These are phyloP conservation scores for Picathartes gymnocephalus DNA, from an alignment of 2,113 vertebrate species.

Conservation along the genomic window DNA sequence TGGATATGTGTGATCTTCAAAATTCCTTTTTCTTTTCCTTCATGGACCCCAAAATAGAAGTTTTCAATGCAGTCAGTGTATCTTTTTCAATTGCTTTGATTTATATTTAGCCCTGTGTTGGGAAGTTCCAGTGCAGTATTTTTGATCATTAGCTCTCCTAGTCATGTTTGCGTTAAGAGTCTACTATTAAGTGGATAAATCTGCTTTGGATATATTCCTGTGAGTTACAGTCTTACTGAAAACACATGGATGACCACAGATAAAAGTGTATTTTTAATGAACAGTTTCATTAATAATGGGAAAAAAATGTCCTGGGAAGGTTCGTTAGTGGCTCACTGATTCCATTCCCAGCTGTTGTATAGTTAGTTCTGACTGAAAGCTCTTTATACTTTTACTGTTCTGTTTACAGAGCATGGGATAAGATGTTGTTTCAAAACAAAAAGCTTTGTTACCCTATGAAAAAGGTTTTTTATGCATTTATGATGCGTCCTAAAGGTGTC, in stretches of 20 bases:
- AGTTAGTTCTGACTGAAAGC: conserved; percentile 19
- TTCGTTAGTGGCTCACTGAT: background rate
- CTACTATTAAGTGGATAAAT: background rate
- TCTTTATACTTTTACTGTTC: background rate
- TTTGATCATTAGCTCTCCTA: background rate
- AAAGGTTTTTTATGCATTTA: background rate
- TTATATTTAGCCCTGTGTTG: background rate
- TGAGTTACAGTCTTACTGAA: background rate
- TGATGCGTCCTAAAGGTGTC: background rate
- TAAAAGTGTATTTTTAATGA: background rate
- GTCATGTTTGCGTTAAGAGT: background rate
- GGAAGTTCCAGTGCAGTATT: background rate
- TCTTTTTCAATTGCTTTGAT: background rate
- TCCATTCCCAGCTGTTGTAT: background rate
- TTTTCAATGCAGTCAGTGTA: background rate
- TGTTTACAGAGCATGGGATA: background rate
- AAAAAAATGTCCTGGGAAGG: background rate
- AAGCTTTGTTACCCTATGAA: background rate
- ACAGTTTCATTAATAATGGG: background rate
- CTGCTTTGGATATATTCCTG: background rate
- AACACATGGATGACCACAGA: background rate
- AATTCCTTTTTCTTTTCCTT: background rate
- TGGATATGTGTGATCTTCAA: background rate
- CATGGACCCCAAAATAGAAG: background rate
- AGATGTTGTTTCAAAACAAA: background rate